These are phyloP conservation scores for Protula sp. DNA, from an alignment of 2,888 invertebrate species.

Conservation along the genomic window DNA sequence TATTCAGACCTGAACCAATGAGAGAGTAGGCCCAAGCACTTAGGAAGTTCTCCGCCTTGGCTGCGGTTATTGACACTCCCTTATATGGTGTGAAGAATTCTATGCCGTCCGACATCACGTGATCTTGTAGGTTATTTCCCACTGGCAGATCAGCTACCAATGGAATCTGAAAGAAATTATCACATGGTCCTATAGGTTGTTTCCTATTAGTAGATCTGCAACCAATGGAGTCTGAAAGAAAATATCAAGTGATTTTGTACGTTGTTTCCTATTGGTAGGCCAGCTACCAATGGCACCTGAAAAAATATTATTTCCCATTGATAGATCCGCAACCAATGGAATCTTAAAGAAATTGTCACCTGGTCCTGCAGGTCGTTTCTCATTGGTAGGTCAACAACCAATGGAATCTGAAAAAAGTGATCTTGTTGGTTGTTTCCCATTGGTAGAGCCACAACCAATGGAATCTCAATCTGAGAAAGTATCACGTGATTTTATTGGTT, in stretches of 20 bases:
- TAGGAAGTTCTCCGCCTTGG: conserved; percentile 30
- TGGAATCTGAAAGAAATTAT: conserved; percentile 47
- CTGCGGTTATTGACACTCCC: conserved; percentile 29
- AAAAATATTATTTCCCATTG: too few species aligned
- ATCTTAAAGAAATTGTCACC: too few species aligned
- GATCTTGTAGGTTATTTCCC: conserved; percentile 47
- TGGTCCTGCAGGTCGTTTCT: conserved; percentile 49
- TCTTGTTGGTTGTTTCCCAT: too few species aligned
- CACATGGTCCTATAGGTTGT: conserved; percentile 44
- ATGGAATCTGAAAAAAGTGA: too few species aligned
- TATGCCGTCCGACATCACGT: conserved; percentile 34
- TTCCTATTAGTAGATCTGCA: conserved; percentile 44
- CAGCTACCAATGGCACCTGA: conserved; percentile 43
- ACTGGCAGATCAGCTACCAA: conserved; percentile 44
- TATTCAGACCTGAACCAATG: conserved; percentile 27
- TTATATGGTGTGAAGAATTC: conserved; percentile 27
- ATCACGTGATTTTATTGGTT: too few species aligned
- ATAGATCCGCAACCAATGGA: too few species aligned
- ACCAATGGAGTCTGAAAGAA: conserved; percentile 44
- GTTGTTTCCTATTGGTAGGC: conserved; percentile 48
- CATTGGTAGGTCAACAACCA: conserved; percentile 42
- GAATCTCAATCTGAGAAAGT: too few species aligned
- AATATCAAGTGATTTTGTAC: conserved; percentile 44
- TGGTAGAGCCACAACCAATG: too few species aligned
- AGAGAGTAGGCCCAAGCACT: conserved; percentile 25